Base-by-base conservation (phyloP, 2,888 invertebrate species). In the Phaonia tiefii region DNA sequence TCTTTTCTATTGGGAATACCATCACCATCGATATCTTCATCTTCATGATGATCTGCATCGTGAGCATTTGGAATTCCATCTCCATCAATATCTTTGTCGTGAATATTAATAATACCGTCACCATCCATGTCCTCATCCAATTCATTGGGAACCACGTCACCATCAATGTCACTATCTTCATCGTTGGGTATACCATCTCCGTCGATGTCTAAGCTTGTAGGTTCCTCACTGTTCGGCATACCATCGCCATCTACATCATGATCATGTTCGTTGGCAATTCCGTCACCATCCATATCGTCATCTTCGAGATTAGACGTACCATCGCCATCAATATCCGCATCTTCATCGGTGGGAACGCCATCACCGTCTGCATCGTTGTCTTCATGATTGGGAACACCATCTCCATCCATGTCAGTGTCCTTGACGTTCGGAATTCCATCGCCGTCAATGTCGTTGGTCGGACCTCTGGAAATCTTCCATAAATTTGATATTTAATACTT, bases 381-480 rank as follows among this genome's bases (percentile, higher is more conserved):
- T 60, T 83, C 83, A 42, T 80, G 89, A 91, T 92, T 92, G 90
- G 91, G 91, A 51, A 88, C 66, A 3, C 82, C 84, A 7, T 75
- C 83, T 7, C 83, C 86, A 39, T 80, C 83, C 67, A 85, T 86
- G 11, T 86, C 85, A 44, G 90, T 91, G 79, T 91, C 91, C 84
- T 91, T 91, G 88, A 91, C 91, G 89, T 91, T 91, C 88, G 91
- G 91, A 88, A 90, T 89, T 86, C 91, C 91, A 83, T 89, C 91
- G 7, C 86, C 87, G 81, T 86, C 88, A 66, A 84, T 85, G 54
- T 88, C 87, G 65, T 86, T 87, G 44, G 84, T 86, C 10, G 84
- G 66, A 56, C 83, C 80, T n/a, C 85, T 84, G 71, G 83, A 83
- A 44, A 83, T 63, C 63, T 63, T 90, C 92, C 92, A 90, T 84